Evolutionary conservation across 1,140 invertebrate genomes (phyloP), one percentile per base, ranked within the genome.

Genomic region (Zaprionus ghesquierei): DNA sequence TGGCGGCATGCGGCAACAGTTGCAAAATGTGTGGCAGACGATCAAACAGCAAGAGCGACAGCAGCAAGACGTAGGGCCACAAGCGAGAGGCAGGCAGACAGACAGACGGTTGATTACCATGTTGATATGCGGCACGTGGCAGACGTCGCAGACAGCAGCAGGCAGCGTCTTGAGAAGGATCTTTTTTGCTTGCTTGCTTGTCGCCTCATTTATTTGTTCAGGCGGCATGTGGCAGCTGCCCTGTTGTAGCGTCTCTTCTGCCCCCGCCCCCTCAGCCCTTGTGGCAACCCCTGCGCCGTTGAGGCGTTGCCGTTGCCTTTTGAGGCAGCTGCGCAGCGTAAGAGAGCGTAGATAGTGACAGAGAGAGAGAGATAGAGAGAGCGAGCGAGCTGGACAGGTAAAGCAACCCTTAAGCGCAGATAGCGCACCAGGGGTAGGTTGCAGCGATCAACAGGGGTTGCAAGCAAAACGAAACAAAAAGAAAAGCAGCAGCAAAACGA

Each of bases 71-170:
- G 62, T 33, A 61, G n/a, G 44, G 51, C n/a, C n/a, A n/a, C n/a
- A n/a, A 49, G 10, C 5, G 18, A 38, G n/a, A n/a, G n/a, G n/a
- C 23, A 33, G 13, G 27, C 23, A 31, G 66, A 63, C 38, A 65
- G 66, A 54, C 64, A 18, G n/a, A 51, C 23, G 23, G 66, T 62
- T 77, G 84, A 89, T 89, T 89, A 84, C 84, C 85, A 89, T 87
- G 84, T 84, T 89, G 77, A 89, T 89, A 84, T 80, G 85, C 85
- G 84, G 84, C 84, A 85, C 84, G 84, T 89, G 84, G 85, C 84
- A 87, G 62, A 49, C 53, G 53, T 71, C 60, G 60, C 60, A 54
- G 41, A 27, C 51, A 56, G 46, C 58, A 70, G 25, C 55, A 15
- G 25, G 41, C 18, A 49, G 53, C 27, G 41, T 61, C 49, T 58